A percentile compares a stretch with the other conserved stretches of the same genome.
Evolutionary conservation across 2,797 vertebrate species (phyloP).

Genomic region (Anolis apletophallus): DNA sequence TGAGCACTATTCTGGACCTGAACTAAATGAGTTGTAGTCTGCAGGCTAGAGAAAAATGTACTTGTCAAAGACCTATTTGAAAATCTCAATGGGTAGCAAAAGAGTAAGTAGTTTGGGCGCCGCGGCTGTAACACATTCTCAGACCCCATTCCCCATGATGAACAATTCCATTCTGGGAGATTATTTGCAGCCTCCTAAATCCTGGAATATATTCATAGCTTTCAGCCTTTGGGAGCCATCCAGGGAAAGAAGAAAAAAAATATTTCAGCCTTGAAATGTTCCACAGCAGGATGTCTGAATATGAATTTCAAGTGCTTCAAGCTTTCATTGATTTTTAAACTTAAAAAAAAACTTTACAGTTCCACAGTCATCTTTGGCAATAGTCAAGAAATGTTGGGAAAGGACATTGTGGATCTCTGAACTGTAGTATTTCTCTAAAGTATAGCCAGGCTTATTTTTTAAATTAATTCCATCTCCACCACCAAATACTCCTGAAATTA

Average conservation of each 20-base stretch:
- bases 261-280: not conserved
- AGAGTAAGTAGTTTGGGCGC: not conserved
- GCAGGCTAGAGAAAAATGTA: not conserved
- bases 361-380: not conserved
- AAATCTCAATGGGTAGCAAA: not conserved
- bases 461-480: not conserved
- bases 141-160: not conserved
- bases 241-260: not conserved
- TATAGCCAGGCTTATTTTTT: not conserved
- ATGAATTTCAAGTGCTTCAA: not conserved
- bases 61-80: not conserved
- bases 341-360: not conserved
- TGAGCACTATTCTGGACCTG: not conserved
- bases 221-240: not conserved
- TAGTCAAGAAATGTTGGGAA: conserved; percentile 1
- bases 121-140: not conserved
- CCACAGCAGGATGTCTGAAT: conserved; percentile 4
- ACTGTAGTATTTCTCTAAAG: not conserved
- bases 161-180: not conserved
- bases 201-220: conserved; percentile 29
- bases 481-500: not conserved
- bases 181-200: not conserved
- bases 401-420: not conserved
- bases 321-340: not conserved
- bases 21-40: not conserved